Base-by-base conservation (phyloP, 1,140 invertebrate species). In the Oedothorax gibbosus region DNA sequence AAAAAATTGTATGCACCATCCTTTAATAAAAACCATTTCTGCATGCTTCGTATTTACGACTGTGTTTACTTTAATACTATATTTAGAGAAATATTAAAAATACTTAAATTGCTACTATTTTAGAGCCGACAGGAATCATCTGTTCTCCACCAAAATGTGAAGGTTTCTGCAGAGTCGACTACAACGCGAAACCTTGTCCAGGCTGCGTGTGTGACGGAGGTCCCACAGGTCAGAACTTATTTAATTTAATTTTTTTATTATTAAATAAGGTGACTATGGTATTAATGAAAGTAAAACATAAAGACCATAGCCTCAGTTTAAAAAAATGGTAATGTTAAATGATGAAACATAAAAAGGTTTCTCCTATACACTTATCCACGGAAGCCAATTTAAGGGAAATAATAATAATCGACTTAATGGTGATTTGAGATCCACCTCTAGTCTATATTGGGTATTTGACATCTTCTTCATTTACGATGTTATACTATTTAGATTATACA, bases 161-260 rank as follows among this genome's bases (percentile, higher is more conserved):
- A 10, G 21, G 20, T n/a, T 57, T 57, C 1, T 77, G 75, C 20
- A n/a, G 49, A 9, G 51, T 64, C 14, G 75, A 77, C 9, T 77
- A 77, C 51, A 77, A n/a, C 57, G 53, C 75, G 6, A 77, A 65
- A 21, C 75, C 75, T n/a, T 77, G 75, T 11, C 75, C 75, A 7
- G 20, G 21, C 12, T 79, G 77, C 51, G n/a, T 8, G 7, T 79
- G 77, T 35, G n/a, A 8, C 35, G 50, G 7, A 50, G 75, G 7
- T 77, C 20, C 20, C n/a, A 20, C 18, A 20, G 50, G 21, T 56
- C 10, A 35, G n/a, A 21, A 3, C 8, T 68, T 68, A n/a, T n/a
- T n/a, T n/a, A n/a, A 15, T 15, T 66, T 10, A 12, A 10, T 20
- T 66, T 66, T 66, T 12, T 20, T 15, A 66, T 15, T 20, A 15